phyloP scores from a whole-genome alignment of 2,797 vertebrate species.

The Linurgus olivaceus region DNA sequence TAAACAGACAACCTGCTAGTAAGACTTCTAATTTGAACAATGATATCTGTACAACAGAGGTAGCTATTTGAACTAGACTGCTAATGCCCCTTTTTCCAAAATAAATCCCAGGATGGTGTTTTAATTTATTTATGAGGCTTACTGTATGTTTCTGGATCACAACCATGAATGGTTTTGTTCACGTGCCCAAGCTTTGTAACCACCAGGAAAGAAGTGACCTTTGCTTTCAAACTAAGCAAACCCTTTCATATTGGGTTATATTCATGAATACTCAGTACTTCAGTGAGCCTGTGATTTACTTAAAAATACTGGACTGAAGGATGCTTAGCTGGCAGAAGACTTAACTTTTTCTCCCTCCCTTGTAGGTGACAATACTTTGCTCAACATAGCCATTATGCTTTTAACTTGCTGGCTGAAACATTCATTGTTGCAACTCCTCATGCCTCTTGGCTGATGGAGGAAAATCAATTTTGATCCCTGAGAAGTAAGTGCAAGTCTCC shows the following conservation, averaged over 20 bases:
- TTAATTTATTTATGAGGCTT: not conserved
- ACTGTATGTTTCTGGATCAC: not conserved
- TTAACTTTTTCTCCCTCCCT: not conserved
- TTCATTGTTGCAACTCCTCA: slow-evolving; percentile 13
- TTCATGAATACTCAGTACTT: not conserved
- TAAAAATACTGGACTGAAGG: not conserved
- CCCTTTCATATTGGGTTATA: not conserved
- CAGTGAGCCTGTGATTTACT: not conserved
- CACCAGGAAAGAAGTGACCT: not conserved
- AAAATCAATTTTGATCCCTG: slow-evolving; percentile 51
- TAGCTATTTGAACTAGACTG: not conserved
- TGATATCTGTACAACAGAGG: not conserved
- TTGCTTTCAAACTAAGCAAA: not conserved
- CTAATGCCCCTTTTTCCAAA: not conserved
- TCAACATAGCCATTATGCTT: not conserved
- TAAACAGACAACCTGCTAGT: slow-evolving; percentile 3
- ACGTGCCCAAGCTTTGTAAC: not conserved
- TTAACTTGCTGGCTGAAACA: slow-evolving; percentile 16
- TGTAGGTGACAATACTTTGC: not conserved
- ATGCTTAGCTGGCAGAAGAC: not conserved
- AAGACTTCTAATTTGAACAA: not conserved
- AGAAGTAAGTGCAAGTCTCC: slow-evolving; percentile 46
- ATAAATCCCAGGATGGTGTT: not conserved
- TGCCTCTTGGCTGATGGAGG: not conserved
- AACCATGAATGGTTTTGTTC: not conserved